phyloP scores from a whole-genome alignment of 2,888 invertebrate species.

The Drosophila subsilvestris region DNA sequence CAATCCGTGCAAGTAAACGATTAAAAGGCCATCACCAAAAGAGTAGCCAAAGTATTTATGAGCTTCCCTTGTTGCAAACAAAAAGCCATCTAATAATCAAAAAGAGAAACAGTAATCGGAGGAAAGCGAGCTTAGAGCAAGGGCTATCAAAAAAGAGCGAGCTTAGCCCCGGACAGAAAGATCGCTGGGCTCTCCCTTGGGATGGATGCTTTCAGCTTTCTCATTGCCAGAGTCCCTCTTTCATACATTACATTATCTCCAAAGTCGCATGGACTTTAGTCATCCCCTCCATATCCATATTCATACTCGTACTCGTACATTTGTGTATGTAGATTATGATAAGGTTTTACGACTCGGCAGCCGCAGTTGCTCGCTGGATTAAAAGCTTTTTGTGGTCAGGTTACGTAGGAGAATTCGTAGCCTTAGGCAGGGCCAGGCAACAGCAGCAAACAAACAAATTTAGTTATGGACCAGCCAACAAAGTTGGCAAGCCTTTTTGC shows the following conservation, averaged over 20 bases:
- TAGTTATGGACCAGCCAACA: constrained; percentile 46
- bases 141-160: too few species aligned
- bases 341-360: constrained; percentile 54
- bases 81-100: neutral
- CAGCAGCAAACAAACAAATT: constrained; percentile 39
- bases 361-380: constrained; percentile 38
- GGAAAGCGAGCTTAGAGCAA: too few species aligned
- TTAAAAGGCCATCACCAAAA: neutral
- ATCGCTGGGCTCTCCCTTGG: neutral
- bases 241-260: neutral
- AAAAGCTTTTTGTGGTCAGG: constrained; percentile 50
- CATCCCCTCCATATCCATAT: neutral
- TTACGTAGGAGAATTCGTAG: constrained; percentile 7
- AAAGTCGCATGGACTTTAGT: constrained; percentile 20
- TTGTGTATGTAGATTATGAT: constrained; percentile 42
- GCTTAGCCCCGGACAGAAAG: too few species aligned
- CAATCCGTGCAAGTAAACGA: neutral
- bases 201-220: neutral
- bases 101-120: too few species aligned
- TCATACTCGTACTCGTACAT: neutral
- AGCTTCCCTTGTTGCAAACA: neutral
- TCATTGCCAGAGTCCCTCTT: neutral
- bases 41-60: neutral
- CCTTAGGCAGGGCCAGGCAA: constrained; percentile 19
- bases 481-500: constrained; percentile 31